phyloP scores from a whole-genome alignment of 2,888 invertebrate genomes.

The Petrophora chlorosata region DNA sequence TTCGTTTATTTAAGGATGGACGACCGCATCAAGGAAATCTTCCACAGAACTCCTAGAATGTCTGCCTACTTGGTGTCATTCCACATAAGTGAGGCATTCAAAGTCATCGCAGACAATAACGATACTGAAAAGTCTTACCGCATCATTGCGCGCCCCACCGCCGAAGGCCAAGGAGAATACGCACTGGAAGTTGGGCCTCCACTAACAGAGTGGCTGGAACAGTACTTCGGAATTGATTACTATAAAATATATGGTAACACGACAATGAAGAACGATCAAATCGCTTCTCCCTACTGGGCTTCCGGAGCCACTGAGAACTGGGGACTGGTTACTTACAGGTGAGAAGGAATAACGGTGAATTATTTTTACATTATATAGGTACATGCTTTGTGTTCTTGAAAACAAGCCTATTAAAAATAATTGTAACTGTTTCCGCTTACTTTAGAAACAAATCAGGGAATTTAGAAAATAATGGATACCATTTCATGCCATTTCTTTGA shows the following conservation, averaged over 20 bases:
- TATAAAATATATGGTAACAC: slow-evolving; percentile 62
- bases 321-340: slow-evolving; percentile 79
- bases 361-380: no score
- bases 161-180: slow-evolving; percentile 67
- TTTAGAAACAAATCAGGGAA: no score
- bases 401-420: no score
- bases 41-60: slow-evolving; percentile 87
- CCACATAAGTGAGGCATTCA: slow-evolving; percentile 74
- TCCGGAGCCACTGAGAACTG: slow-evolving; percentile 80
- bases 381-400: no score
- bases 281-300: slow-evolving; percentile 76
- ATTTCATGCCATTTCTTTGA: no score
- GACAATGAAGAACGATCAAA: slow-evolving; percentile 78
- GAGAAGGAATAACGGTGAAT: slow-evolving; percentile 2
- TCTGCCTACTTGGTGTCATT: slow-evolving; percentile 94
- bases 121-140: slow-evolving; percentile 58
- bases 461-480: no score
- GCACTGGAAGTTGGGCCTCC: slow-evolving; percentile 73
- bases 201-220: slow-evolving; percentile 65
- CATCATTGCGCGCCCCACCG: slow-evolving; percentile 68
- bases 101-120: slow-evolving; percentile 64
- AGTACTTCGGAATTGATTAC: slow-evolving; percentile 68
- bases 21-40: slow-evolving; percentile 68
- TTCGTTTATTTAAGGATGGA: no score
- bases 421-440: no score